Base-by-base conservation (phyloP, 2,113 vertebrate species). In the Balaenoptera acutorostrata region DNA sequence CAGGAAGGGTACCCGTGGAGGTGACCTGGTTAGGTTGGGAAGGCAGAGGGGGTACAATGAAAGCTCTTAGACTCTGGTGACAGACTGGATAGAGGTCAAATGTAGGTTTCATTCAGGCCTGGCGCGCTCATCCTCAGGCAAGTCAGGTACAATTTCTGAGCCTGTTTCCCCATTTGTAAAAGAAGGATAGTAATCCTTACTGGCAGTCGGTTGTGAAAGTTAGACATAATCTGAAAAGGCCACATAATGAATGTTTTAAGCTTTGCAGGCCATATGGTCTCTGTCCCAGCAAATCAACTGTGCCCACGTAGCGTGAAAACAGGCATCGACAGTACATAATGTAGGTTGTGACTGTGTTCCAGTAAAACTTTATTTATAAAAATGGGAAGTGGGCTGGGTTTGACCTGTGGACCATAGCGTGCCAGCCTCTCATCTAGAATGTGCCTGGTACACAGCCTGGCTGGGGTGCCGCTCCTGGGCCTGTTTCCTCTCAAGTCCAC, bases 311-410 rank as follows among this genome's bases (percentile, higher is more conserved):
- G 41, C 6, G 5, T 14, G 61, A 95, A 95, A 75, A 69, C 8
- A 82, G 7, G 25, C 59, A 31, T 0, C 39, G 82, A 41, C 57
- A 11, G 18, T 6, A 59, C 3, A 2, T 75, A 66, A 27, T 55
- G 15, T 17, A 23, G 31, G 2, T 2, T 15, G 3, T 39, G 63
- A 14, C 72, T 83, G 31, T 92, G n/a, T 83, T 93, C 49, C 44
- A 78, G 33, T 52, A 87, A 96, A 94, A 71, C 61, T 93, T 96
- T 88, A 95, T 59, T 95, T 61, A 78, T 29, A 68, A 81, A 93
- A 88, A 49, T 4, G 3, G 17, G 41, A 55, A 69, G 49, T 21
- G 15, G 29, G 39, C 5, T 49, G 17, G 39, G 92, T 66, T 12
- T 92, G 55, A 88, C 31, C 49, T 6, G 4, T 31, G 5, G 27